Conservation (phyloP, 1,140 invertebrate species). For the Temnothorax longispinosus region DNA sequence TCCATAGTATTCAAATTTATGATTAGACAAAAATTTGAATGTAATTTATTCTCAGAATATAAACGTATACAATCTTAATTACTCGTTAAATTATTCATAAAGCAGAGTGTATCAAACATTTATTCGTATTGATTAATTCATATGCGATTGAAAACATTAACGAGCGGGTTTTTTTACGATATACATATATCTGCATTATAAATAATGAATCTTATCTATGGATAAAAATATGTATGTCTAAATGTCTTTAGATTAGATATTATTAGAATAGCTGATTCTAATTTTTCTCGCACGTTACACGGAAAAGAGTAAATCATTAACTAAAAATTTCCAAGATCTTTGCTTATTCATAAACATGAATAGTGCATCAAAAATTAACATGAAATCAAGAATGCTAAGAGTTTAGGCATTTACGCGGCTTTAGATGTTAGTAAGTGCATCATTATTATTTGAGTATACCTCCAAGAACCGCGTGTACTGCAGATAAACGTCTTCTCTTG, state of each 20-base stretch:
- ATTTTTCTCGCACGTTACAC: background rate
- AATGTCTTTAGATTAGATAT: background rate
- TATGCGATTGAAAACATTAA: background rate
- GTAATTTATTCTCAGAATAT: background rate
- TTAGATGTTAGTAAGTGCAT: background rate
- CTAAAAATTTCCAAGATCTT: background rate
- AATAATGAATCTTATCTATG: background rate
- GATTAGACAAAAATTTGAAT: background rate
- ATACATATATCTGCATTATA: background rate
- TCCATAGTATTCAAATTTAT: background rate
- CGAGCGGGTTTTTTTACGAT: background rate
- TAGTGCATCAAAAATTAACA: background rate
- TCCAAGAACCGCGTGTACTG: background rate
- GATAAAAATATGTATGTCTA: background rate
- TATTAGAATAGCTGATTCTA: background rate
- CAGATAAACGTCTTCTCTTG: background rate
- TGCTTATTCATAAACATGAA: background rate
- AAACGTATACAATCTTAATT: background rate
- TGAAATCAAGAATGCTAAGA: background rate
- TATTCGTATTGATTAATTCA: background rate
- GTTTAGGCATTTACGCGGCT: background rate
- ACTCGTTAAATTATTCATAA: constrained; percentile 24
- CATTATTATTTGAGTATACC: background rate
- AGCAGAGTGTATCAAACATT: background rate
- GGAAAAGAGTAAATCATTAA: background rate